Base-by-base conservation (phyloP, 2,888 invertebrate genomes). In the Lycia hirtaria region DNA sequence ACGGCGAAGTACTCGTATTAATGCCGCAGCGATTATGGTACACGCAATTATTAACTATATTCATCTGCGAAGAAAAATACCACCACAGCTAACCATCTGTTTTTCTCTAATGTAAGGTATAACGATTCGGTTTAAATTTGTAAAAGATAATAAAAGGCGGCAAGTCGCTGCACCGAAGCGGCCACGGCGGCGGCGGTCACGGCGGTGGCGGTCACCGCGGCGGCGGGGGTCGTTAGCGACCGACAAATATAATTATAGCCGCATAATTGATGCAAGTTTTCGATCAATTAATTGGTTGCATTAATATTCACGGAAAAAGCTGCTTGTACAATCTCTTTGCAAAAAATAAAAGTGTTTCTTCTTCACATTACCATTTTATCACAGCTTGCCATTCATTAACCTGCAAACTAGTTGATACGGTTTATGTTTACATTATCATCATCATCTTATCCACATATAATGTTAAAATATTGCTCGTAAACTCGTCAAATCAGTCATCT, bases 261-360 rank as follows among this genome's bases (percentile, higher is more conserved):
- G 76, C 68, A 77, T 79, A 79, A 78, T 75, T 79, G 78, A 77
- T 76, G 73, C 67, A 55, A 65, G 62, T 73, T 70, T 70, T 72
- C 78, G 73, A 79, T 77, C 76, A 77, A 78, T 79, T 78, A 75
- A 73, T 75, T 70, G 68, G 54, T 62, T 67, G 66, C 69, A 71
- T 79, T 75, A 75, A 76, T 78, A 78, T 79, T 77, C 78, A 73
- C 67, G 60, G 41, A 53, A 62, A 58, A 47, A 43, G 28, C 24
- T 28, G 7, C 17, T 47, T 45, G 55, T 58, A 32, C 43, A 50
- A n/a, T n/a, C n/a, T n/a, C n/a, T n/a, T 45, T 7, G 50, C 33
- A 41, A 9, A 7, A 26, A 10, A 12, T 15, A 14, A 24, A 26
- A 40, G n/a, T 6, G 30, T 30, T n/a, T n/a, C 7, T 22, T 22